Evolutionary conservation across 2,113 vertebrate genomes (phyloP).

Genomic region (Paralichthys olivaceus): DNA sequence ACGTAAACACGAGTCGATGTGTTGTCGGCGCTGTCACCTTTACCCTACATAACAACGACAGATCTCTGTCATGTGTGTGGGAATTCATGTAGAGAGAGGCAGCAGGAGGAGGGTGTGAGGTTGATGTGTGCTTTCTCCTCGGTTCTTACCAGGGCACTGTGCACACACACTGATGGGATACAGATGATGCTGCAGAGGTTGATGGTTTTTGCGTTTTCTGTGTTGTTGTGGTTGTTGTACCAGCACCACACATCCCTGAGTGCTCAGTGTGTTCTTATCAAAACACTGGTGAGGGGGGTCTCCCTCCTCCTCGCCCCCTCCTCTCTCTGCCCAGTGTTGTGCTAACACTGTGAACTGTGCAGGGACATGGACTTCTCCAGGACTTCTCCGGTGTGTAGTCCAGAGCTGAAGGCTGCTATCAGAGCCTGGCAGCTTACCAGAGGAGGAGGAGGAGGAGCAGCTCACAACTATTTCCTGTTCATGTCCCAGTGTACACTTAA

Average conservation of each 20-base stretch:
- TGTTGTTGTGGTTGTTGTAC: no score
- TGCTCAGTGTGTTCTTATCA: no score
- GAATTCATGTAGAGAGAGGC: background rate
- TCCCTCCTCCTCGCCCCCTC: background rate
- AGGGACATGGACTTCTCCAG: conserved; percentile 8
- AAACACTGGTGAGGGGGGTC: no score
- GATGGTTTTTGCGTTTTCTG: background rate
- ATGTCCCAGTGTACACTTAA: background rate
- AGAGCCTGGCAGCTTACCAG: conserved; percentile 46
- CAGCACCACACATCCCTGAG: background rate
- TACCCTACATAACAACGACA: conserved; percentile 57
- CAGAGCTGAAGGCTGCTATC: conserved; percentile 46
- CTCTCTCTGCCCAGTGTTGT: background rate
- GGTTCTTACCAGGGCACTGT: no score
- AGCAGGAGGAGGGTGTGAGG: background rate
- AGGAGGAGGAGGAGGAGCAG: conserved; percentile 44
- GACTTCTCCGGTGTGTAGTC: conserved; percentile 25
- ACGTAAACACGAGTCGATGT: conserved; percentile 68
- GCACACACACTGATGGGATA: no score
- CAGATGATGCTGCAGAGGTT: background rate
- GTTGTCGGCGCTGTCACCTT: conserved; percentile 62
- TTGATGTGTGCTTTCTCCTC: background rate
- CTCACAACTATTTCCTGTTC: conserved; percentile 64
- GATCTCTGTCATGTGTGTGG: background rate
- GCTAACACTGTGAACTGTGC: conserved; percentile 19